Conservation (phyloP, 2,888 invertebrate species). For the Anoncus sp. region DNA sequence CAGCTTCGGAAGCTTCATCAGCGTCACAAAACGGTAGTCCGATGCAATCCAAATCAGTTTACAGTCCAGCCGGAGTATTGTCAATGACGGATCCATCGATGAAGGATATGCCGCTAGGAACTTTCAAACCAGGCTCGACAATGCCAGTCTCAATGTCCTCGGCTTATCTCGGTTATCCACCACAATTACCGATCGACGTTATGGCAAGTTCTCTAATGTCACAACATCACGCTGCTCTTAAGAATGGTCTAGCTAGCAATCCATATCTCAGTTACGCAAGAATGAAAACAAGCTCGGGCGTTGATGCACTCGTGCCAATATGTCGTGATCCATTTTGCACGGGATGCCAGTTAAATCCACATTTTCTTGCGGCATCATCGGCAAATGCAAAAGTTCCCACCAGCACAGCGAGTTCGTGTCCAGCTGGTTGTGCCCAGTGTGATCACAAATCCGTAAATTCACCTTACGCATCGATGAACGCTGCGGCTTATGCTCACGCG, state of each 20-base stretch:
- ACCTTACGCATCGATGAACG: slow-evolving; percentile 82
- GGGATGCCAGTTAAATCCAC: slow-evolving; percentile 94
- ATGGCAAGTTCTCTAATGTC: slow-evolving; percentile 92
- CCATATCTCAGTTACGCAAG: slow-evolving; percentile 95
- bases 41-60: slow-evolving; percentile 74
- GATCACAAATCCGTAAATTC: slow-evolving; percentile 87
- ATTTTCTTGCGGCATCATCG: slow-evolving; percentile 86
- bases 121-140: slow-evolving; percentile 86
- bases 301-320: slow-evolving; percentile 88
- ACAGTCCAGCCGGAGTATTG: slow-evolving; percentile 84
- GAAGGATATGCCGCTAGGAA: slow-evolving; percentile 87
- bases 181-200: slow-evolving; percentile 89
- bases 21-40: slow-evolving; percentile 69
- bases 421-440: slow-evolving; percentile 95
- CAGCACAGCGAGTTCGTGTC: slow-evolving; percentile 89
- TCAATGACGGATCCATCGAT: slow-evolving; percentile 87
- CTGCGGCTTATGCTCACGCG: slow-evolving; percentile 91
- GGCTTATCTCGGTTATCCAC: slow-evolving; percentile 87
- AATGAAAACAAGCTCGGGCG: slow-evolving; percentile 90
- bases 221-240: slow-evolving; percentile 89
- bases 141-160: slow-evolving; percentile 83
- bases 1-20: slow-evolving; percentile 42
- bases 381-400: slow-evolving; percentile 90
- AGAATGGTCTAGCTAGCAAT: slow-evolving; percentile 88
- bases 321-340: slow-evolving; percentile 97